phyloP scores from a whole-genome alignment of 2,888 invertebrate genomes.

The Tridacna crocea region DNA sequence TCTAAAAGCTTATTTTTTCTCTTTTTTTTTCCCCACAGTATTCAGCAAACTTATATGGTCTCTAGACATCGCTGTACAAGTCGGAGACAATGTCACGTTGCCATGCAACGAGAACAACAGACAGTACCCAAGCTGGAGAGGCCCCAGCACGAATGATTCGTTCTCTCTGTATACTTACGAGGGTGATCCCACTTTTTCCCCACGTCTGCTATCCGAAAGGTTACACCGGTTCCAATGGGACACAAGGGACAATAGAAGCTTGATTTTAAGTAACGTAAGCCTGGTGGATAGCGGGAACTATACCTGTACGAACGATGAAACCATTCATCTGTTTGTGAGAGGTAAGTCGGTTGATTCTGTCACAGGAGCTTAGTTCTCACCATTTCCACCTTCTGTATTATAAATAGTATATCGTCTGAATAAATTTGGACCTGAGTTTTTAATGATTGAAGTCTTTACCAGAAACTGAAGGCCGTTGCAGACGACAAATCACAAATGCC shows the following conservation, averaged over 20 bases:
- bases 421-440: too few relatives aligned
- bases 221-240: neutral
- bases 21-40: too few relatives aligned
- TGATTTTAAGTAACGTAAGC: neutral
- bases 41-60: too few relatives aligned
- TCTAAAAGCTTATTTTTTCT: too few relatives aligned
- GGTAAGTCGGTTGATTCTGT: neutral
- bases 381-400: too few relatives aligned
- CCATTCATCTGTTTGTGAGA: neutral
- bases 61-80: neutral
- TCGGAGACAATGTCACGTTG: conserved; percentile 1
- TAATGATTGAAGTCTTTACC: too few relatives aligned
- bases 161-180: neutral
- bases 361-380: too few relatives aligned
- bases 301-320: neutral
- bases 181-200: neutral
- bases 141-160: neutral
- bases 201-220: neutral
- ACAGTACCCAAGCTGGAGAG: neutral
- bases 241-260: conserved; percentile 1
- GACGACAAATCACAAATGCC: too few relatives aligned
- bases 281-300: conserved; percentile 3
- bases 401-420: too few relatives aligned
- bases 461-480: too few relatives aligned
- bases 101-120: neutral